Conservation (phyloP, 2,113 vertebrate genomes). For the Ammodramus savannarum region DNA sequence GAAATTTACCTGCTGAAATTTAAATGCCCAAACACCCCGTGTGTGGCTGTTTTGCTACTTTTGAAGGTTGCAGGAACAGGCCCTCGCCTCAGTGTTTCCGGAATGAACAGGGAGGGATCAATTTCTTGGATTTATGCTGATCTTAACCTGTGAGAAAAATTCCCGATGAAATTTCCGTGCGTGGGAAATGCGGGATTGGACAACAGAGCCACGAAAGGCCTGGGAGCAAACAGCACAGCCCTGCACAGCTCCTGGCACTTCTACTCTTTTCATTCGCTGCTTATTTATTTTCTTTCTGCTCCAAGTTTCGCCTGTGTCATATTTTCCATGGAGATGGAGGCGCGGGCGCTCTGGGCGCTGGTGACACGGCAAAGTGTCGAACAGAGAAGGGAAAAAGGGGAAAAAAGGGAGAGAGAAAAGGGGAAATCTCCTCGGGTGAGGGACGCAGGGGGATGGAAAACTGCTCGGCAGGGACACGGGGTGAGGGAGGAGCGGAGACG, state of each 20-base stretch:
- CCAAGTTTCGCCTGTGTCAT: fast-evolving
- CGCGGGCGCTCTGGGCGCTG: neutral
- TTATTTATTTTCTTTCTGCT: neutral
- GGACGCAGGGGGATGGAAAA: neutral
- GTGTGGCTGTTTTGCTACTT: fast-evolving
- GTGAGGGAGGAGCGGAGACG: neutral
- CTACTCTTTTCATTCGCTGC: fast-evolving
- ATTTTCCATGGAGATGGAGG: neutral
- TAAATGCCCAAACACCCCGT: fast-evolving
- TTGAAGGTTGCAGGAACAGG: neutral
- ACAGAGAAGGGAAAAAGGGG: neutral
- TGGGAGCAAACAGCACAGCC: neutral
- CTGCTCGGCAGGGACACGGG: neutral
- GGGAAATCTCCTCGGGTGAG: neutral
- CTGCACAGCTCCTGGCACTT: neutral
- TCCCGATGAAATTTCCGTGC: fast-evolving
- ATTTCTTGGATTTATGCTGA: neutral
- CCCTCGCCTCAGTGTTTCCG: neutral
- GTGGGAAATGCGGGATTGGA: neutral
- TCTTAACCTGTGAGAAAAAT: neutral
- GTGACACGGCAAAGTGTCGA: neutral
- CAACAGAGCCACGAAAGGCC: fast-evolving
- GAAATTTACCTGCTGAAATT: too few relatives aligned
- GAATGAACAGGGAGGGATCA: neutral
- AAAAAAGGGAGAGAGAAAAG: neutral